Base-by-base conservation (phyloP, 2,888 invertebrate genomes). In the Deilephila porcellus region DNA sequence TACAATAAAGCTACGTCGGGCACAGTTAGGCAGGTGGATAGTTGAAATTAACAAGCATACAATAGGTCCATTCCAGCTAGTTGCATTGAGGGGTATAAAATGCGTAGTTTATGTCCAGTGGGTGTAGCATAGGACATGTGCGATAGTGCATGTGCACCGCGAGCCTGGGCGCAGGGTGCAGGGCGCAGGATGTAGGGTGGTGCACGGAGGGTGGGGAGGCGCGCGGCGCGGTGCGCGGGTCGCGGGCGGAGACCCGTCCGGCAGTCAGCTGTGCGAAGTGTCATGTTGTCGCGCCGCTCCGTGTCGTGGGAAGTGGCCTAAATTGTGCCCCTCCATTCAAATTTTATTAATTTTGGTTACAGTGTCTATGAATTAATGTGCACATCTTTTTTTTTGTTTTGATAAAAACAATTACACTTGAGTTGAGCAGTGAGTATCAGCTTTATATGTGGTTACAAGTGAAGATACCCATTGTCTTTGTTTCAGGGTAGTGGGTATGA, bases 241-340 rank as follows among this genome's bases (percentile, higher is more conserved):
- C 83, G 84, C 85, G 86, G 86, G 86, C 83, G 85, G 86, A 84
- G 84, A 82, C 80, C 84, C 84, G 88, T 88, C 88, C 88, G 90
- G 84, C 91, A 93, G 94, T 94, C 94, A 94, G 94, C 94, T 94
- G 94, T 93, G 93, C 90, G 83, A 84, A 89, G 88, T 91, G 91
- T 89, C 91, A 91, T 90, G 89, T 88, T 85, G 87, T 88, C 86
- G 88, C 86, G 82, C 83, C 80, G 82, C 81, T 81, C 80, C 80
- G 85, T 82, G 86, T 83, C 87, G 91, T 93, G 91, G 91, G 93
- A 93, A 93, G 88, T 91, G 91, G 80, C 91, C 92, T 91, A 88
- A 90, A 91, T 92, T 86, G 85, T 86, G 84, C 86, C 87, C 84
- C 87, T 82, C 81, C 20, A 72, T 72, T 72, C 20, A 8, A 56